phyloP scores from a whole-genome alignment of 2,113 vertebrate species.

The Alouatta palliata region DNA sequence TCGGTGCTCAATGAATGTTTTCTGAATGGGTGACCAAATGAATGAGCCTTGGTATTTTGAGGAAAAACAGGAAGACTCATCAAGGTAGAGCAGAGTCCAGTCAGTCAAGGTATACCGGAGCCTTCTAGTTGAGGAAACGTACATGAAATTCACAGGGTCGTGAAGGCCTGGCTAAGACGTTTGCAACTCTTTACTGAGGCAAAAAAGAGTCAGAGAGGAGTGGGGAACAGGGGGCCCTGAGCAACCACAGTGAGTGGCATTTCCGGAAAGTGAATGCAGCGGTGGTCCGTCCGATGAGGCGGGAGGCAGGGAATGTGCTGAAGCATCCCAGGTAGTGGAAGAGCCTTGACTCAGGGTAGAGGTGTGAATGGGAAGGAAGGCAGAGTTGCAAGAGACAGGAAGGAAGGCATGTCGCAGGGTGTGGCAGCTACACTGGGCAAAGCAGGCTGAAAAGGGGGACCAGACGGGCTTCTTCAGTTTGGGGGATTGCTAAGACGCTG shows the following conservation, averaged over 20 bases:
- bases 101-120: not conserved
- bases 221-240: not conserved
- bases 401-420: not conserved
- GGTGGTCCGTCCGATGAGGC: not conserved
- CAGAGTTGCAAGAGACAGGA: not conserved
- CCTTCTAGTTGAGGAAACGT: not conserved
- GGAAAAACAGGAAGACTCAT: not conserved
- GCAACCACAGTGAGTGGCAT: not conserved
- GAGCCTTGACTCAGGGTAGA: too few relatives aligned
- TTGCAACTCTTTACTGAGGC: not conserved
- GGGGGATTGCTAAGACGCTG: not conserved
- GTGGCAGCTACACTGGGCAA: fast-evolving
- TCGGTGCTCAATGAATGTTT: not conserved
- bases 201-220: not conserved
- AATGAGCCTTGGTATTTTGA: not conserved
- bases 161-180: not conserved
- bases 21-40: not conserved
- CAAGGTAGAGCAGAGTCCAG: not conserved
- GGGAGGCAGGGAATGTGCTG: too few relatives aligned
- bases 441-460: not conserved
- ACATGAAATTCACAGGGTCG: not conserved
- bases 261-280: not conserved
- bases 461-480: not conserved
- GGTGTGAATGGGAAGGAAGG: not conserved
- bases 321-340: not conserved